Conservation (phyloP, 35 echinoderm and acorn worm species). For the Hemicentrotus pulcherrimus region DNA sequence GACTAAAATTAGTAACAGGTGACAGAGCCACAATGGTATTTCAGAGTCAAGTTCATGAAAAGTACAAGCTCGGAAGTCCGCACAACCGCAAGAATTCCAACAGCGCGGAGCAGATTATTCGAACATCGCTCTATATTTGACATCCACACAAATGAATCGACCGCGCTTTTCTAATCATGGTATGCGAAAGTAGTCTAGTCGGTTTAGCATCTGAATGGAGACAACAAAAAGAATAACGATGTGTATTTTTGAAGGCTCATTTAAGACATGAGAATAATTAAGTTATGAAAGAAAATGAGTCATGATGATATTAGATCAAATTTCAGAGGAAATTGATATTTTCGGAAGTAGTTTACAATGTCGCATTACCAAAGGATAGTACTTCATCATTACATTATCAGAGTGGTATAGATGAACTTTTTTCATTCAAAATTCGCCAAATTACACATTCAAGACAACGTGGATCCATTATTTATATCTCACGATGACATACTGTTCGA, state of each 20-base stretch:
- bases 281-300: neutral
- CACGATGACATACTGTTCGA: no score
- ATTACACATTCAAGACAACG: no score
- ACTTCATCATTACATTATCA: no score
- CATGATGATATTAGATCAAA: neutral
- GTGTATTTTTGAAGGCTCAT: neutral
- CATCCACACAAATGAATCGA: slow-evolving; percentile 28
- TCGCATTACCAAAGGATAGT: neutral
- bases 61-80: slow-evolving; percentile 30
- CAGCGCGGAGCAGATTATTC: neutral
- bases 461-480: no score
- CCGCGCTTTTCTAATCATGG: neutral
- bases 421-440: no score
- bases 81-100: slow-evolving; percentile 32
- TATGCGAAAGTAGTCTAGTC: neutral
- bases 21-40: slow-evolving; percentile 7
- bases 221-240: neutral
- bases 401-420: no score
- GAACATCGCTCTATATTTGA: slow-evolving; percentile 30
- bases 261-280: neutral
- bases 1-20: slow-evolving; percentile 37
- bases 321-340: neutral
- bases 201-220: slow-evolving; percentile 2
- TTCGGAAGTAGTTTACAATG: neutral
- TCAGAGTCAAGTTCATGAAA: slow-evolving; percentile 32